Base-by-base conservation (phyloP, 2,888 invertebrate species). In the Callyntrura guangdongensis region DNA sequence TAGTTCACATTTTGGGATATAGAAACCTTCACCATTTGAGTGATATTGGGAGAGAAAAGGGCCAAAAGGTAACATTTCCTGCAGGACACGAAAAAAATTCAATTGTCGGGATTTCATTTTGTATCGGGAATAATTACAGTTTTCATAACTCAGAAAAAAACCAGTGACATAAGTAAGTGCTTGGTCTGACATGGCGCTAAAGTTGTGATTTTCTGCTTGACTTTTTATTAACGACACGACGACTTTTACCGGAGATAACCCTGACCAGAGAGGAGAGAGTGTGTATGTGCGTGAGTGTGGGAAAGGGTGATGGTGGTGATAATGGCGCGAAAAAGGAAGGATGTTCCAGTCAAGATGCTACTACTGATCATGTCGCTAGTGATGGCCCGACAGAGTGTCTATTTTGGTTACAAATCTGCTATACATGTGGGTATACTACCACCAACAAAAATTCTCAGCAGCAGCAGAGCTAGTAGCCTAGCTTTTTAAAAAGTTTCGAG, bases 321-420 rank as follows among this genome's bases (percentile, higher is more conserved):
- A 74, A 74, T 20, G 74, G 74, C 49, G 67, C 36, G 36, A 36
- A 87, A 67, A 87, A 27, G 79, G 56, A 79, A 79, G 61, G 49
- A 64, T 67, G 61, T 20, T 64, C 22, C 77, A 36, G 14, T 14
- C 53, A 87, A 45, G 85, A 86, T 86, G 64, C 11, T 64, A 47
- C n/a, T 36, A 36, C n/a, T n/a, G 6, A 36, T 36, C 3, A 36
- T 36, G 36, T 36, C 36, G 36, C 36, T 36, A 6, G 36, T 36
- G 36, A 36, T 36, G 36, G 36, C 36, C 47, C 25, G 36, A 9
- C 12, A 79, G 22, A 84, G 45, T 72, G 64, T 64, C 45, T 79
- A 67, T 81, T 79, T 74, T 20, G 59, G 82, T 72, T 82, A 82
- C 88, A 88, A 88, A 88, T 88, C 82, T 88, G 82, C 82, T 36